Conservation (phyloP, 2,113 vertebrate genomes). For the Campylomormyrus numenius region DNA sequence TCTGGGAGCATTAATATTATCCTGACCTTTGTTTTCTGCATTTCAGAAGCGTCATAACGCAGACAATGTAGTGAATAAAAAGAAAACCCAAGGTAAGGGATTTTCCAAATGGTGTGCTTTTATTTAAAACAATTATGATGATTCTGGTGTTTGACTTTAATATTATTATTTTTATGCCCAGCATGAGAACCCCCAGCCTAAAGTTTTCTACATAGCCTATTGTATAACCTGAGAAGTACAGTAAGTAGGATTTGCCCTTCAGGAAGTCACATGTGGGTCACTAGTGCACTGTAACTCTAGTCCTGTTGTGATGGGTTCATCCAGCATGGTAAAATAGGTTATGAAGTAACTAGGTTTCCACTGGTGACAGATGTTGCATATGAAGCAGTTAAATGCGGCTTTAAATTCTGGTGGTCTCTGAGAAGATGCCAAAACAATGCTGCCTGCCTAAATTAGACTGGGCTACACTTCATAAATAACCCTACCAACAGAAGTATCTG, state of each 20-base stretch:
- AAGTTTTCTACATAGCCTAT: not conserved
- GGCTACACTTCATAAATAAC: not conserved
- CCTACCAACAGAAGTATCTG: not conserved
- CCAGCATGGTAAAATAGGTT: not conserved
- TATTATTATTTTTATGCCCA: not conserved
- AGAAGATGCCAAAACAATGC: not conserved
- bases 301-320: not conserved
- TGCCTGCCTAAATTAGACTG: not conserved
- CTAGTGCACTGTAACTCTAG: not conserved
- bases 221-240: not conserved
- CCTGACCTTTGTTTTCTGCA: not conserved
- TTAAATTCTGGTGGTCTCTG: not conserved
- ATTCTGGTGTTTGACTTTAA: not conserved
- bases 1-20: not conserved
- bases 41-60: slow-evolving; percentile 19
- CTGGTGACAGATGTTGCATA: not conserved
- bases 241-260: not conserved
- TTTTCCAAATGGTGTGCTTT: not conserved
- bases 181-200: not conserved
- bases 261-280: not conserved
- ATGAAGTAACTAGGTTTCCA: not conserved
- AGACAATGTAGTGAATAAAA: slow-evolving; percentile 21
- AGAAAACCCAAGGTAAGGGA: slow-evolving; percentile 16
- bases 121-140: not conserved
- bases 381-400: not conserved